Evolutionary conservation across 1,140 invertebrate species (phyloP).

Genomic region (Drosophila parvula): DNA sequence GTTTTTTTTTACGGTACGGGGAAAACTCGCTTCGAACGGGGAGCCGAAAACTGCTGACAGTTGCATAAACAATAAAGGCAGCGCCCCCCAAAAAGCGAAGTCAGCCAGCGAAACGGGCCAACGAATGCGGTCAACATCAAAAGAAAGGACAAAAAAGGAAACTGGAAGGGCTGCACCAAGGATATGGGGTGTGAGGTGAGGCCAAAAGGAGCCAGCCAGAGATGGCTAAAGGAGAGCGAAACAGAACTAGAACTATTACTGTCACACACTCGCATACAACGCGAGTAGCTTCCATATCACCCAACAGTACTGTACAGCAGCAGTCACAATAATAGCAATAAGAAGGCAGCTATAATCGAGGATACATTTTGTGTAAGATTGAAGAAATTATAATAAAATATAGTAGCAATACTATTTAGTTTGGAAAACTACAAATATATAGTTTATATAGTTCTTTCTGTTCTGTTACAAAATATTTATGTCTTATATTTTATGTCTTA

Average conservation of each 20-base stretch:
- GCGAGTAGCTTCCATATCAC: constrained; percentile 16
- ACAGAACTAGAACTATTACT: constrained; percentile 53
- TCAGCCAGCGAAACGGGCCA: constrained; percentile 43
- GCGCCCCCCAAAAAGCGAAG: constrained; percentile 41
- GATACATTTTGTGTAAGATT: neutral
- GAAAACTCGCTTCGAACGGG: constrained; percentile 52
- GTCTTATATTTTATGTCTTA: neutral
- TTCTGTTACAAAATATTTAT: neutral
- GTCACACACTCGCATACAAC: constrained; percentile 35
- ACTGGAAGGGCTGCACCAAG: constrained; percentile 10
- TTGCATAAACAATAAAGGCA: constrained; percentile 79
- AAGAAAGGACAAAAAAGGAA: constrained; percentile 43
- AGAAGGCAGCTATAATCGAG: neutral
- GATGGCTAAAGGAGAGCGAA: constrained; percentile 43
- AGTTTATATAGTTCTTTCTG: no score
- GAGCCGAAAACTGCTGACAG: constrained; percentile 75
- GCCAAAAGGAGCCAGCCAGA: constrained; percentile 19
- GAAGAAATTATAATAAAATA: no score
- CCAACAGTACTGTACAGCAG: neutral
- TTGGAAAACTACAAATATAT: no score
- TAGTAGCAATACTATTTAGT: no score
- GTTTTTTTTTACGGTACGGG: constrained; percentile 3
- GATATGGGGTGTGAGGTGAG: constrained; percentile 13
- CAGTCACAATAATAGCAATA: neutral
- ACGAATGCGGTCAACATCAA: constrained; percentile 77